These are phyloP conservation scores for Schizothorax lantsangensis DNA, from an alignment of 2,797 vertebrate species.

Conservation along the genomic window DNA sequence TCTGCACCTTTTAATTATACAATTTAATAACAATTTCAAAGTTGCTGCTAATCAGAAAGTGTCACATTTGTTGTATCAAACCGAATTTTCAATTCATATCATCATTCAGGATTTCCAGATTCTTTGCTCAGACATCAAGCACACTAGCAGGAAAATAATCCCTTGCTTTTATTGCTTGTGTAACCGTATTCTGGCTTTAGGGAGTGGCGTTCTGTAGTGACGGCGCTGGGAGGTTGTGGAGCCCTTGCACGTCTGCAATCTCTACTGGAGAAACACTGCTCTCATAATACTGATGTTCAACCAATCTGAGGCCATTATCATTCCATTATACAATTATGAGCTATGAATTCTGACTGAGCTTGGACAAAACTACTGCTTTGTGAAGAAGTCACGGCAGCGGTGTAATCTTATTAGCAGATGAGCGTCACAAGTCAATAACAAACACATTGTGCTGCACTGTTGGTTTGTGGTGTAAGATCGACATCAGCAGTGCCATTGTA, in stretches of 20 bases:
- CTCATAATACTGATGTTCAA: slow-evolving; percentile 2
- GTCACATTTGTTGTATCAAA: background rate
- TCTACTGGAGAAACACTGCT: background rate
- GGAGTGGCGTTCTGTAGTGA: slow-evolving; percentile 30
- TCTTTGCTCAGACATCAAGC: slow-evolving; percentile 31
- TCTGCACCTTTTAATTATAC: background rate
- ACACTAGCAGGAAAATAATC: slow-evolving; percentile 76
- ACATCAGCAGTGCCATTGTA: slow-evolving; percentile 13
- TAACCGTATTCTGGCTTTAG: slow-evolving; percentile 82
- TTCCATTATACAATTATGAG: slow-evolving; percentile 15
- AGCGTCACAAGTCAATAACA: slow-evolving; percentile 37
- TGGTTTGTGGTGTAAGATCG: slow-evolving; percentile 2
- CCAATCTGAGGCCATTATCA: slow-evolving; percentile 6
- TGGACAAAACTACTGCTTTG: slow-evolving; percentile 19
- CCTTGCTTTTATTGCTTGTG: slow-evolving; percentile 84
- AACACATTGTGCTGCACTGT: slow-evolving; percentile 27
- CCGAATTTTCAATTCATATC: background rate
- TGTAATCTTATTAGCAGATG: slow-evolving; percentile 53
- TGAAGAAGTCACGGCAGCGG: slow-evolving; percentile 44
- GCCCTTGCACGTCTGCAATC: slow-evolving; percentile 29
- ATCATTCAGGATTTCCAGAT: slow-evolving; percentile 19
- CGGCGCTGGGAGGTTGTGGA: background rate
- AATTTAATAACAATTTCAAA: background rate
- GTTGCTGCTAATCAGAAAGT: background rate
- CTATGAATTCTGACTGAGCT: slow-evolving; percentile 1